Base-by-base conservation (phyloP, 2,888 invertebrate genomes). In the Drosophila leonis region DNA sequence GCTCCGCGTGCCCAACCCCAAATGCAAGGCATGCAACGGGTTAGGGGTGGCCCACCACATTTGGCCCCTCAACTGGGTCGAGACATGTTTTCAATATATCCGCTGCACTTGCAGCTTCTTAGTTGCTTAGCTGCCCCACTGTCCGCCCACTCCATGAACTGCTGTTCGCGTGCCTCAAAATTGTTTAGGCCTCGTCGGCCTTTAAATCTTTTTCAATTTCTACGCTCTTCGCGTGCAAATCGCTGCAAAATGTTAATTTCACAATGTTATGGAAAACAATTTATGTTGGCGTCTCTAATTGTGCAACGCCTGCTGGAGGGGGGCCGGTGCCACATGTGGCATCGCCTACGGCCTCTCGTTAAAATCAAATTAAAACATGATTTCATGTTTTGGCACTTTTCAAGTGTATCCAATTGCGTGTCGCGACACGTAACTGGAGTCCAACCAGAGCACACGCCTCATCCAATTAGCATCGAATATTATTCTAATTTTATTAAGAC, bases 1-100 rank as follows among this genome's bases (percentile, higher is more conserved):
- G 91, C 91, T 82, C 89, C 70, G 64, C 62, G 71, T 78, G 83
- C 75, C 75, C 70, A 69, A 64, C 66, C 84, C 70, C 57, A 54
- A 31, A 85, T 88, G 83, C n/a, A 27, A 29, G 31, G 15, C 31
- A 42, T 27, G 20, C 44, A n/a, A n/a, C 8, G 46, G 59, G 37
- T 59, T 46, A 90, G 88, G 85, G 84, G 80, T 78, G 69, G 87
- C 84, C 78, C 90, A 90, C 88, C 79, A 10, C 48, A 82, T 86
- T 91, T 91, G 91, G 87, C 90, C 91, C 89, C 87, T 72, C 79
- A 72, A 80, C 80, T 83, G 74, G 74, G 75, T 75, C 79, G 85
- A 79, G 79, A 83, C 71, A 72, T 76, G 0, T 29, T 82, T 82
- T 74, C 80, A 71, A 72, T 80, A 75, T 61, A 59, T 51, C 51